Evolutionary conservation across 2,113 vertebrate genomes (phyloP).

Genomic region (Hypanus sabinus): DNA sequence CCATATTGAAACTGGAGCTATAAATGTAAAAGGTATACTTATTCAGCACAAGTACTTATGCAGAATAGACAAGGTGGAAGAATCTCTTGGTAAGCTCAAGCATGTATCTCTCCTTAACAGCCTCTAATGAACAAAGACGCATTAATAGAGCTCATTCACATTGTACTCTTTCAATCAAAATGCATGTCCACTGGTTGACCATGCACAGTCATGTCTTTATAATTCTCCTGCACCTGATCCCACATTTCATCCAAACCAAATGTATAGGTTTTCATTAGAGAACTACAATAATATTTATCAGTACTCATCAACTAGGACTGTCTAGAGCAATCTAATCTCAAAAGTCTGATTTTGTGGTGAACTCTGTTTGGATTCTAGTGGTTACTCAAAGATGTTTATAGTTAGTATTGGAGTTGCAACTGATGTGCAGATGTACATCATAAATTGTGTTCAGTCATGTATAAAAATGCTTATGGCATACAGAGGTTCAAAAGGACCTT

Average conservation of each 20-base stretch:
- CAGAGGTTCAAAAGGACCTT: not conserved
- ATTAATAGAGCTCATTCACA: not conserved
- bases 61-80: too few relatives aligned
- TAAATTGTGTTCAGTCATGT: not conserved
- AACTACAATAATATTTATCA: not conserved
- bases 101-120: too few relatives aligned
- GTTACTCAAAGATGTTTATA: not conserved
- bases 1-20: too few relatives aligned
- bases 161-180: not conserved
- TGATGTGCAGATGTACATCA: not conserved
- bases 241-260: not conserved
- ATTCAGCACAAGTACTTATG: too few relatives aligned
- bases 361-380: not conserved
- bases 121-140: not conserved
- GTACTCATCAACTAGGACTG: not conserved
- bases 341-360: not conserved
- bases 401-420: not conserved
- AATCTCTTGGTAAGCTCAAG: too few relatives aligned
- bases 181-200: not conserved
- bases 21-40: too few relatives aligned
- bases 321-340: not conserved
- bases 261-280: not conserved
- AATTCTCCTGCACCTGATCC: not conserved
- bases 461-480: not conserved
- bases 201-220: not conserved